These are phyloP conservation scores for Microctenopoma lineatum DNA, from an alignment of 2,797 vertebrate species.

Conservation along the genomic window DNA sequence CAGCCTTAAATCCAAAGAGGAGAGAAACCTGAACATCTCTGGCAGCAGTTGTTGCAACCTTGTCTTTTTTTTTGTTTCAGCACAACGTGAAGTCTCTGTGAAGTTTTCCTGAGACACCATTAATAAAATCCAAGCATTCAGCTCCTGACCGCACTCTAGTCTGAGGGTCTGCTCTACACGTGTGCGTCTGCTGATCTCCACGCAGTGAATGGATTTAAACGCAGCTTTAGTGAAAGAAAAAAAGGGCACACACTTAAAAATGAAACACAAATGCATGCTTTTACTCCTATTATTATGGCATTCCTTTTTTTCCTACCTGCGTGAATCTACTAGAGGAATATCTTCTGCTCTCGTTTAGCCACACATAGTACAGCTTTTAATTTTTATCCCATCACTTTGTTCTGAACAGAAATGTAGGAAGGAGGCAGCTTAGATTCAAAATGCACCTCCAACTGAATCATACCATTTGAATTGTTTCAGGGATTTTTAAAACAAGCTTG, in stretches of 20 bases:
- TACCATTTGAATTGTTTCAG: background rate
- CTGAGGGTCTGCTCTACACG: conserved; percentile 72
- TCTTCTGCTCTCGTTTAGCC: too few relatives aligned
- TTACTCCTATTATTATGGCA: background rate
- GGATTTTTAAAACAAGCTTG: background rate
- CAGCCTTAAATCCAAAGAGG: conserved; percentile 58
- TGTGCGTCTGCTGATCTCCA: conserved; percentile 66
- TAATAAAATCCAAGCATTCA: conserved; percentile 74
- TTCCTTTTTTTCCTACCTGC: background rate
- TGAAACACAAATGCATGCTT: too few relatives aligned
- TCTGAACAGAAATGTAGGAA: background rate
- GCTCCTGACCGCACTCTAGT: conserved; percentile 55
- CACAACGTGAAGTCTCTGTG: conserved; percentile 50
- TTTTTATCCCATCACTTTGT: too few relatives aligned
- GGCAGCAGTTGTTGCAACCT: conserved; percentile 44
- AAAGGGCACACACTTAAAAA: background rate
- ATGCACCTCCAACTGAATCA: background rate
- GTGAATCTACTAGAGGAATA: background rate
- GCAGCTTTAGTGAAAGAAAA: conserved; percentile 29
- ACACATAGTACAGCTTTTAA: too few relatives aligned
- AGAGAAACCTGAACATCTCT: conserved; percentile 58
- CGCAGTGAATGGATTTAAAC: conserved; percentile 33
- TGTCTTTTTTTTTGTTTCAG: conserved; percentile 24
- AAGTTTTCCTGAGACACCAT: conserved; percentile 72
- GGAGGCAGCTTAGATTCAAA: background rate